Conservation (phyloP, 2,113 vertebrate species). For the Oxyura jamaicensis region DNA sequence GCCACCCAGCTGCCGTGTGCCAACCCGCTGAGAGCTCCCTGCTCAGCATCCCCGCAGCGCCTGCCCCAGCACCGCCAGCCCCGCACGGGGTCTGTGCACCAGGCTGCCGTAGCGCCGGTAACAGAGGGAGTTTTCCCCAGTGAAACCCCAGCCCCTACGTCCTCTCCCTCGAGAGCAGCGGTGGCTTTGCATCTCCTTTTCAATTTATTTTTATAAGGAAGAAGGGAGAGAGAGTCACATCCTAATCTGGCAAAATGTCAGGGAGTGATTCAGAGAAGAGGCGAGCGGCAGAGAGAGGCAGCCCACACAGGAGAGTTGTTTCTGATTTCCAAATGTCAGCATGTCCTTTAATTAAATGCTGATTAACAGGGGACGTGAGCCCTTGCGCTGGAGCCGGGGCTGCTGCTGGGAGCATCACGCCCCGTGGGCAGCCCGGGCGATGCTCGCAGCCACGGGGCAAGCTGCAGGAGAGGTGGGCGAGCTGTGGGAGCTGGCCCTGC, state of each 20-base stretch:
- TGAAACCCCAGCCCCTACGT: background rate
- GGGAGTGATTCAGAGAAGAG: conserved; percentile 70
- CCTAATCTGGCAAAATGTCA: conserved; percentile 73
- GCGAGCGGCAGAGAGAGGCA: conserved; percentile 57
- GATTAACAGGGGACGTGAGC: conserved; percentile 68
- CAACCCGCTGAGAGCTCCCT: fast-evolving
- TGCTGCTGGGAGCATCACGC: background rate
- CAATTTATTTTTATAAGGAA: conserved; percentile 55
- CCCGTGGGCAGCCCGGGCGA: fast-evolving
- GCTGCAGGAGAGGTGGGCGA: background rate
- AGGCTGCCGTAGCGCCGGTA: fast-evolving
- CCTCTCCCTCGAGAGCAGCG: background rate
- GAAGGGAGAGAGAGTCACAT: conserved; percentile 5
- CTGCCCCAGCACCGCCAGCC: background rate
- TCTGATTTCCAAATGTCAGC: conserved; percentile 76
- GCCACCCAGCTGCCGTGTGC: fast-evolving
- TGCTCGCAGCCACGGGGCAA: background rate
- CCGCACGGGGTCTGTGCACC: background rate
- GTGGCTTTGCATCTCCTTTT: conserved; percentile 18
- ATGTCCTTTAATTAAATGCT: conserved; percentile 77
- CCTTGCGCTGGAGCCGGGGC: background rate
- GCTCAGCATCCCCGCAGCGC: fast-evolving
- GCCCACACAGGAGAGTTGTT: conserved; percentile 68
- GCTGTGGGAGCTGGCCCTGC: background rate
- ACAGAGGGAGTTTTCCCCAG: background rate